Evolutionary conservation across 2,113 vertebrate genomes (phyloP).

Genomic region (Mustela lutreola): DNA sequence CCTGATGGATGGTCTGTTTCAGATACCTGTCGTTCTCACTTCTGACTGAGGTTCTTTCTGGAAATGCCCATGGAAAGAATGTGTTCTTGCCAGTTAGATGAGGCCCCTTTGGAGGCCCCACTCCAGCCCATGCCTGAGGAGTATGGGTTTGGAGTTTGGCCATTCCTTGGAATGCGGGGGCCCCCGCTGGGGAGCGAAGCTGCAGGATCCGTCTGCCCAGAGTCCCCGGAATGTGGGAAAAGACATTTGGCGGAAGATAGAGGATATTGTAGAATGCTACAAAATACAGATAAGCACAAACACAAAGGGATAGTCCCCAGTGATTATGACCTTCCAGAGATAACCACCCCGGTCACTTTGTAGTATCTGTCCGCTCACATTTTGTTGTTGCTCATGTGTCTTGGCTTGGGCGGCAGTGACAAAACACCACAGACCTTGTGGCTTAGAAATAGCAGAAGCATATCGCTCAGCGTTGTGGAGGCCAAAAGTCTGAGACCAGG

Average conservation of each 20-base stretch:
- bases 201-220: background rate
- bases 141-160: background rate
- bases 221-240: background rate
- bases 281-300: background rate
- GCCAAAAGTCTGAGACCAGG: background rate
- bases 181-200: background rate
- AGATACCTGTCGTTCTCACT: background rate
- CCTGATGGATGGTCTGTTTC: background rate
- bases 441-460: background rate
- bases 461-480: background rate
- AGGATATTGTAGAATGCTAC: background rate
- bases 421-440: background rate
- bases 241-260: background rate
- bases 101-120: background rate
- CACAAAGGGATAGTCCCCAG: background rate
- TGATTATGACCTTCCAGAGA: background rate
- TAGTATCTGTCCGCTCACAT: background rate
- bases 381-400: background rate
- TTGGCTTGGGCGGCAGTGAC: background rate
- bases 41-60: background rate
- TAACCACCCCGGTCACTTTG: background rate
- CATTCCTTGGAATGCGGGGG: background rate
- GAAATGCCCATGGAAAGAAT: slow-evolving; percentile 2
- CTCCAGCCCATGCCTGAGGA: background rate
- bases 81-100: background rate